Base-by-base conservation (phyloP, 2,888 invertebrate genomes). In the Drosophila subquinaria region DNA sequence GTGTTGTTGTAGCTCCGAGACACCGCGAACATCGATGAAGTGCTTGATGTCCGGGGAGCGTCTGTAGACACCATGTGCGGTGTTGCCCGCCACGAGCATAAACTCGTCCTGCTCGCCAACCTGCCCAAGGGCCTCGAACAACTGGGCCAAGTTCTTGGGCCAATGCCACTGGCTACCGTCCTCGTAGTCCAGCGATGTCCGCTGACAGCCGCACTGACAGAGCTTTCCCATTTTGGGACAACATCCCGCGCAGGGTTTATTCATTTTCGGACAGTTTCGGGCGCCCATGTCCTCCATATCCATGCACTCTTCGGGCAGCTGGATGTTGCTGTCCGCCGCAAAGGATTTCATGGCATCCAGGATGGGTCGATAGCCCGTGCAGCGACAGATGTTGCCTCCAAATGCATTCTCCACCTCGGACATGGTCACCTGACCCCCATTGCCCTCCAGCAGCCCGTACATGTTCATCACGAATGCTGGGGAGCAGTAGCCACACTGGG, bases 401-500 rank as follows among this genome's bases (percentile, higher is more conserved):
- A 97, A 96, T 0, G 96, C 95, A 82, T 96, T 95, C 90, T 97
- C 96, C 11, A 96, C 94, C 77, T 96, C 95, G 74, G 94, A 92
- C 93, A 94, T 94, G 1, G 94, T 94, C 15, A 95, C 82, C 36
- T 93, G 92, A 36, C 94, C 93, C 0, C 67, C 72, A 47, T 94
- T 94, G 0, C 93, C 91, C 84, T 94, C 93, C 52, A 94, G 88
- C 38, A 95, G 81, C 35, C 94, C 95, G 89, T 75, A 92, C 96
- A 96, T 96, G 81, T 94, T 95, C 96, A 96, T 96, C 62, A 96
- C 94, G 94, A 96, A 96, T 13, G 96, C 97, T 1, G 96, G 95
- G 13, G 96, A 95, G 82, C 97, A 97, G 90, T 93, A 96, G 2
- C 96, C 96, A 87, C 96, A 96, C 89, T 96, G 96, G 0, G 95